Evolutionary conservation across 1,140 invertebrate genomes (phyloP), one percentile per base, ranked within the genome.

Genomic region (Calephelis nemesis): DNA sequence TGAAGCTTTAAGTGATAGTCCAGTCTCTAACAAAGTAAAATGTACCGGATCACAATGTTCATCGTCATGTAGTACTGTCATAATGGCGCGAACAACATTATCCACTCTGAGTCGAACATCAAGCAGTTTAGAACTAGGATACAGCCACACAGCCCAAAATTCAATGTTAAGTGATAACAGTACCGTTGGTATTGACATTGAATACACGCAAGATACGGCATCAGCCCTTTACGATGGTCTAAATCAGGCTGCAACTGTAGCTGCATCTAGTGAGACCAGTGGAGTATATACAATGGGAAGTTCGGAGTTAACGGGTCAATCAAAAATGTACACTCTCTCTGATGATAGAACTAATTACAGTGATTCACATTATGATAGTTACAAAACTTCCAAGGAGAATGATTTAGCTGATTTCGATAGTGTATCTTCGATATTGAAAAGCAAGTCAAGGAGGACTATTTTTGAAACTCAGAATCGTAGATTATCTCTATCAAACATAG

Each of bases 71-170:
- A 96, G 96, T 74, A 97, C 96, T 4, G 95, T 97, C 12, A 96
- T 96, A 69, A 94, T 96, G 62, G 93, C 95, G 63, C 85, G 93
- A 77, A 84, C 93, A 72, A 93, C 93, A 68, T 82, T 93, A 6
- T 94, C 92, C 71, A 92, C 93, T 40, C 77, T 93, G 45, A 93
- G 94, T 73, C 93, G 93, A 81, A 91, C 93, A 67, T 96, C 94
- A 15, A 96, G 95, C 65, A 96, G 96, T 77, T 89, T 96, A 74
- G 96, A 97, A 87, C 84, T 96, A 54, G 95, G 96, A 45, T 97
- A 95, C 75, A 96, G 95, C 69, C 96, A 97, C 79, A 97, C 96
- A 3, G 95, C 96, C 9, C 96, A 97, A 88, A 96, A 97, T 83
- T 97, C 96, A 1, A 93, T 95, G 15, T 79, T 96, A 42, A 95